Evolutionary conservation across 2,888 invertebrate genomes (phyloP).

Genomic region (Craniophora ligustri): DNA sequence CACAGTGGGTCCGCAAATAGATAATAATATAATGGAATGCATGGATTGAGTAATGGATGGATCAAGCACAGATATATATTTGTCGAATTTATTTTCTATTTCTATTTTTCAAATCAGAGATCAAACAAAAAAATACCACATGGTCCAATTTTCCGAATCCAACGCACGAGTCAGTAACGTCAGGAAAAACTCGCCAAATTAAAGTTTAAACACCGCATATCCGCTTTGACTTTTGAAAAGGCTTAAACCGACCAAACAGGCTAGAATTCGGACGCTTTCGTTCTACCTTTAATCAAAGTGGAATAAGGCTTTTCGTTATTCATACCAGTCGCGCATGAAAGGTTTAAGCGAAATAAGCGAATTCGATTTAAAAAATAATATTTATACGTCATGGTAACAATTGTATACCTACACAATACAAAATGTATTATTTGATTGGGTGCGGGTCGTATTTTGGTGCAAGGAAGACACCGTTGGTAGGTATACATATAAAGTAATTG

Average conservation of each 20-base stretch:
- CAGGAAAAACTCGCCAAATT: constrained; percentile 34
- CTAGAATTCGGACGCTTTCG: constrained; percentile 31
- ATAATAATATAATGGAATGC: too few relatives aligned
- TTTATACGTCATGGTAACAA: too few relatives aligned
- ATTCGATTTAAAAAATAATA: constrained; percentile 3
- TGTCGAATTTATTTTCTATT: constrained; percentile 11
- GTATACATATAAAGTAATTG: too few relatives aligned
- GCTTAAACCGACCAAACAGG: constrained; percentile 18
- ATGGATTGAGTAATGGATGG: too few relatives aligned
- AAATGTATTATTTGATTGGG: too few relatives aligned
- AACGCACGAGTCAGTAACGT: constrained; percentile 1
- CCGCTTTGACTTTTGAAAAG: constrained; percentile 22
- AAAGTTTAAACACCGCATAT: constrained; percentile 36
- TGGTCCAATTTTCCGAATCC: constrained; percentile 18
- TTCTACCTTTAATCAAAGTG: constrained; percentile 32
- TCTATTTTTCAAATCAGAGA: constrained; percentile 19
- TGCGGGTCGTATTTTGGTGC: too few relatives aligned
- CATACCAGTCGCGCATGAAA: constrained; percentile 23
- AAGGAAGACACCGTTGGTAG: too few relatives aligned
- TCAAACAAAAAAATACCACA: constrained; percentile 27
- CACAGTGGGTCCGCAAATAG: too few relatives aligned
- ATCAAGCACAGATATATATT: constrained; percentile 14
- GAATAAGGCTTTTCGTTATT: constrained; percentile 9
- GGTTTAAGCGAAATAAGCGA: too few relatives aligned
- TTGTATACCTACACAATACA: too few relatives aligned